A percentile compares a stretch with the other conserved stretches of the same genome.
Evolutionary conservation across 2,113 vertebrate species (phyloP).

Genomic region (Hipposideros armiger): DNA sequence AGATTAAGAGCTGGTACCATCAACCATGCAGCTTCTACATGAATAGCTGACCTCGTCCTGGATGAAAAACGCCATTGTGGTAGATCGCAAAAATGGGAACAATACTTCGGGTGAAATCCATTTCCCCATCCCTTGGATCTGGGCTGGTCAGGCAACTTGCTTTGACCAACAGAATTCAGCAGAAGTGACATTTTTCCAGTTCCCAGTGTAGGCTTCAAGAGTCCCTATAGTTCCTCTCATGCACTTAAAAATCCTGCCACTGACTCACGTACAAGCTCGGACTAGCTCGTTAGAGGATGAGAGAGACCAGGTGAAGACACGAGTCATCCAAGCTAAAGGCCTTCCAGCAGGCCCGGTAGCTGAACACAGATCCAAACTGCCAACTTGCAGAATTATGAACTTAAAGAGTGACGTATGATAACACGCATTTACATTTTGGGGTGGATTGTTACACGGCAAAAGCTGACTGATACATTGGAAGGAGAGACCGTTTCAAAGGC

Average conservation of each 20-base stretch:
- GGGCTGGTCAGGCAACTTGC: neutral
- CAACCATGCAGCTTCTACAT: neutral
- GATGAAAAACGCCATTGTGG: neutral
- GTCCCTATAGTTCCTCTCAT: neutral
- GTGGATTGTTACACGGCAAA: neutral
- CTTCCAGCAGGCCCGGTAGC: neutral
- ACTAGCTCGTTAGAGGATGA: neutral
- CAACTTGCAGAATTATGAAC: neutral
- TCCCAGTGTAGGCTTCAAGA: neutral
- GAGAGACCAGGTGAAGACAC: neutral
- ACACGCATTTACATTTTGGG: neutral
- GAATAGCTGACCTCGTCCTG: neutral
- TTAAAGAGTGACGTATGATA: neutral
- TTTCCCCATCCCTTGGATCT: neutral
- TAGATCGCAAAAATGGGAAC: neutral
- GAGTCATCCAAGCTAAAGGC: too few relatives aligned
- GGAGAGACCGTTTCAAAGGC: neutral
- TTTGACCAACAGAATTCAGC: neutral
- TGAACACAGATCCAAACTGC: neutral
- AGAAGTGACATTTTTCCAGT: neutral
- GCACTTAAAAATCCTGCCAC: neutral
- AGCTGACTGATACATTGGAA: neutral
- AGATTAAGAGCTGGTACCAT: neutral
- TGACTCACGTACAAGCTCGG: neutral
- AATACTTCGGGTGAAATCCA: too few relatives aligned